Base-by-base conservation (phyloP, 2,797 vertebrate genomes). In the Apodemus agrarius region DNA sequence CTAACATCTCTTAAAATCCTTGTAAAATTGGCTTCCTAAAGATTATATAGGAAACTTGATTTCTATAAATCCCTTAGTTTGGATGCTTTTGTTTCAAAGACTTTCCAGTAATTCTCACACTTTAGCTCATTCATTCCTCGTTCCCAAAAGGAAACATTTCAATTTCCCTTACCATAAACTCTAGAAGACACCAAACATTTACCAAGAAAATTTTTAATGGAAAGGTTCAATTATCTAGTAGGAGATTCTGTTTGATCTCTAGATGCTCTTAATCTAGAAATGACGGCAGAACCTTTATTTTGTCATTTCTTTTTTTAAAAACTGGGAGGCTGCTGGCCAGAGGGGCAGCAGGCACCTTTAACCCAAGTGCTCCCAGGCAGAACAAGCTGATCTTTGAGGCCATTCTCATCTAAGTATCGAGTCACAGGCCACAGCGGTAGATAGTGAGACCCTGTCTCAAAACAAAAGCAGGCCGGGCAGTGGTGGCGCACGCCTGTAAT, bases 1-100 rank as follows among this genome's bases (percentile, higher is more conserved):
- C 8, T 79, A 95, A 13, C 81, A 96, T 54, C 29, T 49, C 40
- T 67, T 89, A 65, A 94, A 93, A 67, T 85, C 22, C 46, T 37
- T 81, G 4, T 59, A 82, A 87, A 61, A 92, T 83, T 54, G 22
- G 46, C 49, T 80, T 90, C 22, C 93, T 84, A 82, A 24, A 94
- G 16, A 89, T 22, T 74, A 87, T 19, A n/a, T 11, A 94, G 29
- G 67, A 93, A 93, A 88, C 16, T 52, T 26, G 89, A 85, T 67
- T 88, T 74, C 82, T 24, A 63, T 8, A 78, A 89, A 90, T 91
- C 40, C 78, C 17, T 63, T 19, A 89, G 34, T 86, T 94, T 69
- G 13, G 40, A 57, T 59, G 52, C 22, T 86, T 96, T 87, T 93
- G 91, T 22, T 95, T 76, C 72, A 81, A 91, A 95, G 52, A 91